A percentile compares a stretch with the other conserved stretches of the same genome.
These are phyloP conservation scores for Sturnus vulgaris DNA, from an alignment of 2,113 vertebrate genomes.

Conservation along the genomic window DNA sequence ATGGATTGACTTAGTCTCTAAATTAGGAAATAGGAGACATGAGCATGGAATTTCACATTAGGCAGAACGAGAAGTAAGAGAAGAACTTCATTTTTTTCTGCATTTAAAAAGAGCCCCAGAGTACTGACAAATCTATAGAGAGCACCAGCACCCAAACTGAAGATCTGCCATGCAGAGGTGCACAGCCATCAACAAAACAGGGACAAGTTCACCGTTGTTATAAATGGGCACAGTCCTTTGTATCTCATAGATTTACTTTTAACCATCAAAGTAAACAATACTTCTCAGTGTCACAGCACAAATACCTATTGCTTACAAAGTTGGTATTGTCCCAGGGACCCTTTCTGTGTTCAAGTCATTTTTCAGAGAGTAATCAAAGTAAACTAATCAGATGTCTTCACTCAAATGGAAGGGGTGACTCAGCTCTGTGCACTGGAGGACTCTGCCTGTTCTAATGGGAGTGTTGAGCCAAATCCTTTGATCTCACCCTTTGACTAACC, in stretches of 20 bases:
- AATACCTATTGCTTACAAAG: background rate
- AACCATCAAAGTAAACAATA: background rate
- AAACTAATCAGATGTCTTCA: background rate
- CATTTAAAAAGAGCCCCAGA: background rate
- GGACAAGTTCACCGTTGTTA: fast-evolving
- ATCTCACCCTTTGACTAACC: background rate
- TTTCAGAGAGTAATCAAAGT: background rate
- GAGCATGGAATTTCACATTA: background rate
- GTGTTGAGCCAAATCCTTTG: background rate
- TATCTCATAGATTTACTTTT: background rate
- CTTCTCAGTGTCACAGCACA: background rate
- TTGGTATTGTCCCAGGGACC: fast-evolving
- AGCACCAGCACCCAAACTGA: background rate
- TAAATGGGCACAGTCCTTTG: background rate
- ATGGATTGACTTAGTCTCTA: background rate
- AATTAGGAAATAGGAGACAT: background rate
- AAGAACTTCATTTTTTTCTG: background rate
- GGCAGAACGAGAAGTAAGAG: background rate
- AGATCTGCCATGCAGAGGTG: background rate
- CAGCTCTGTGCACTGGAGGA: background rate
- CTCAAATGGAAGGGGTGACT: background rate
- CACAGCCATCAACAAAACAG: background rate
- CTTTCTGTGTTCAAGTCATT: background rate
- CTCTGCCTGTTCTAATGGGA: background rate
- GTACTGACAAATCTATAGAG: background rate